Percentiles rank a stretch among this genome's conserved stretches.
Evolutionary conservation across 2,113 vertebrate species (phyloP).

Genomic region (Felis chaus): DNA sequence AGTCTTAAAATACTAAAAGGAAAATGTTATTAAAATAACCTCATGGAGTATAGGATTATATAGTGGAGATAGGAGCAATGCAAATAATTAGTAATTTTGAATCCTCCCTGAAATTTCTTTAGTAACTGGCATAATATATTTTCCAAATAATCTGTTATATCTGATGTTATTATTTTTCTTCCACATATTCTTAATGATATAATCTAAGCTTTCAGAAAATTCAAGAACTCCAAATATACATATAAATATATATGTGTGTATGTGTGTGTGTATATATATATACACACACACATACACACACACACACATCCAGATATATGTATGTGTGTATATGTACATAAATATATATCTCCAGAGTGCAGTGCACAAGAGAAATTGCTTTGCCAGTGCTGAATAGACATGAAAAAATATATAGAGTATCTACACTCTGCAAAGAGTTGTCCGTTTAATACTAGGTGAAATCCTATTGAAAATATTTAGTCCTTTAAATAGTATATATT

Average conservation of each 20-base stretch:
- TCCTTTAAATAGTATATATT: not conserved
- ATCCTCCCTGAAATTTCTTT: not conserved
- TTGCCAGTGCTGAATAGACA: not conserved
- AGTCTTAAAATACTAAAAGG: not conserved
- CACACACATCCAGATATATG: not conserved
- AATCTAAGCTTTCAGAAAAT: constrained; percentile 1
- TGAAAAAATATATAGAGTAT: not conserved
- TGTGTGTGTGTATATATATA: not conserved
- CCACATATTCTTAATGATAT: not conserved
- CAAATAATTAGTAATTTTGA: not conserved
- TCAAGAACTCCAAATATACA: not conserved
- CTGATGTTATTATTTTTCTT: not conserved
- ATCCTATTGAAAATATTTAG: not conserved
- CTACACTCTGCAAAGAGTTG: not conserved
- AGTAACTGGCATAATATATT: not conserved
- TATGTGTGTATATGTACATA: not conserved
- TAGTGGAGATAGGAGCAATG: not conserved
- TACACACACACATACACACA: too few relatives aligned
- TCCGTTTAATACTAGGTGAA: not conserved
- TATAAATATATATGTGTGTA: not conserved
- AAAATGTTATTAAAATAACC: not conserved
- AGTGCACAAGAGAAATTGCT: not conserved
- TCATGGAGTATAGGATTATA: not conserved
- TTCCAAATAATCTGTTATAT: not conserved
- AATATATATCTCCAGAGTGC: not conserved